Conservation (phyloP, 2,113 vertebrate genomes). For the Todiramphus saurophagus region DNA sequence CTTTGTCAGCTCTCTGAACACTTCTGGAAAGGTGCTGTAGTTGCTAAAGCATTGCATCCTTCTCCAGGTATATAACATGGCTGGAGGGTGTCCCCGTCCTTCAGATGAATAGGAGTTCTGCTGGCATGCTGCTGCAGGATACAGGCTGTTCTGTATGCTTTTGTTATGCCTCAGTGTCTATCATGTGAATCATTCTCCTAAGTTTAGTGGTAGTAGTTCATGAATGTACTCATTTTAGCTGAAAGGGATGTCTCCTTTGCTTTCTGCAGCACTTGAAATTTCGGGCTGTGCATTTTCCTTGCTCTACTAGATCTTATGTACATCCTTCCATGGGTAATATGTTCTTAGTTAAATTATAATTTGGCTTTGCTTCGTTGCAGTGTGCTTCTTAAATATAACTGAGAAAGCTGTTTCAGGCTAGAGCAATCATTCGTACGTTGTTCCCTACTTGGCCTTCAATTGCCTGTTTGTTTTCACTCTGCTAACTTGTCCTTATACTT, state of each 20-base stretch:
- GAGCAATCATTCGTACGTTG: neutral
- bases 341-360: constrained; percentile 8
- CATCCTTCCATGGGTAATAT: neutral
- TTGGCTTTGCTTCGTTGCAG: neutral
- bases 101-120: neutral
- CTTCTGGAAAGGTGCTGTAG: neutral
- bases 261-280: neutral
- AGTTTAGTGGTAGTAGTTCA: neutral
- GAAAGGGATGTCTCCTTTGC: neutral
- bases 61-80: neutral
- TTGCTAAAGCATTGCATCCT: neutral
- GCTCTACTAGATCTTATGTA: neutral
- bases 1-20: neutral
- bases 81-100: neutral
- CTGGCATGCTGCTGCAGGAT: neutral
- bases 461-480: constrained; percentile 22
- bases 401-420: neutral
- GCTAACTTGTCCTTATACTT: neutral
- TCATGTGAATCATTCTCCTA: neutral
- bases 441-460: neutral
- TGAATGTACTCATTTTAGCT: neutral
- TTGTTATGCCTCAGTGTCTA: neutral
- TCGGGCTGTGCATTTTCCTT: neutral
- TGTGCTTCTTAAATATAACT: neutral
- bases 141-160: neutral